Evolutionary conservation across 2,888 invertebrate genomes (phyloP).

Genomic region (Dascillus cervinus): DNA sequence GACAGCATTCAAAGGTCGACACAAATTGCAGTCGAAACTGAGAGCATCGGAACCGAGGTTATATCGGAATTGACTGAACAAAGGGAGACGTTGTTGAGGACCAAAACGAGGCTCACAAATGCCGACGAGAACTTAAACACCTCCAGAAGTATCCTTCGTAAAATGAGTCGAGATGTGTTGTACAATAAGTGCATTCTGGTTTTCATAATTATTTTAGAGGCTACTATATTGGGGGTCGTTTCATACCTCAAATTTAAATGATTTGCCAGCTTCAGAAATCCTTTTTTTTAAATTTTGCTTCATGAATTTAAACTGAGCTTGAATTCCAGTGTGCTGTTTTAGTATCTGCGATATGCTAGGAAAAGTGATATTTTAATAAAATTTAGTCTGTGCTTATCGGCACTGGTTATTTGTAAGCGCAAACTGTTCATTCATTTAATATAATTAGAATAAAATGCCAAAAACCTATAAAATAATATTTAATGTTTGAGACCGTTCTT

Average conservation of each 20-base stretch:
- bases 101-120: constrained; percentile 57
- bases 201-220: constrained; percentile 64
- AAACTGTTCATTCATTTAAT: no score
- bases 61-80: constrained; percentile 69
- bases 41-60: constrained; percentile 69
- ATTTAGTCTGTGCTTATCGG: no score
- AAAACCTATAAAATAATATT: no score
- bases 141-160: constrained; percentile 55
- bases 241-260: constrained; percentile 59
- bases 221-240: constrained; percentile 53
- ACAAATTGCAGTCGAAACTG: constrained; percentile 70
- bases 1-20: constrained; percentile 62
- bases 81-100: constrained; percentile 62
- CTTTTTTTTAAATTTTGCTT: no score
- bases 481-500: no score
- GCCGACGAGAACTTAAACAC: constrained; percentile 63
- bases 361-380: no score
- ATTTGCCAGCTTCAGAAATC: no score
- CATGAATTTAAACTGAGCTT: no score
- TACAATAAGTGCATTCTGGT: constrained; percentile 70
- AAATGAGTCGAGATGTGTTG: constrained; percentile 61
- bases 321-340: no score
- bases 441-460: no score
- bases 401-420: no score
- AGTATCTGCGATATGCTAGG: no score